These are phyloP conservation scores for Oncorhynchus mykiss DNA, from an alignment of 2,113 vertebrate genomes.

Conservation along the genomic window DNA sequence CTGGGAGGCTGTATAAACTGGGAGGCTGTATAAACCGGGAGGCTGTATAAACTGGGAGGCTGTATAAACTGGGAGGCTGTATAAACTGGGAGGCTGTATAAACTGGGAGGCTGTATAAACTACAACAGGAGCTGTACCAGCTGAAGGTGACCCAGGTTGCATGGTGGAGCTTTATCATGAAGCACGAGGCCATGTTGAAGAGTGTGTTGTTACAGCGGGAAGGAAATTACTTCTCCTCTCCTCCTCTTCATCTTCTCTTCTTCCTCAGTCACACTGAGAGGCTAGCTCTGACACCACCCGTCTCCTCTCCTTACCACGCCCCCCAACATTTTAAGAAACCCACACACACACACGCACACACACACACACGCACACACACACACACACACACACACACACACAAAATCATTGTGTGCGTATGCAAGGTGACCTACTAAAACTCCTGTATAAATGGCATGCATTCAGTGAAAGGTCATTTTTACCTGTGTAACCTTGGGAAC, in stretches of 20 bases:
- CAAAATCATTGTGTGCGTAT: background rate
- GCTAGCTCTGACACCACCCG: constrained; percentile 54
- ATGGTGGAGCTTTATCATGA: constrained; percentile 1
- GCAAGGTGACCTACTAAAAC: background rate
- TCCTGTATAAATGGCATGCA: background rate
- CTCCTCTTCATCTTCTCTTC: constrained; percentile 47
- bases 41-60: no score
- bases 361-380: background rate
- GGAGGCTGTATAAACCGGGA: no score
- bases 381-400: background rate
- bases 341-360: constrained; percentile 15
- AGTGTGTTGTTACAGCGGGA: constrained; percentile 51
- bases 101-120: no score
- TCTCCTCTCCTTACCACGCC: constrained; percentile 21
- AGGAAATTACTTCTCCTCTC: constrained; percentile 47
- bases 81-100: no score
- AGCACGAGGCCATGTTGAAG: constrained; percentile 42
- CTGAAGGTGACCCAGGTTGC: constrained; percentile 11
- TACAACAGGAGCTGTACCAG: constrained; percentile 5
- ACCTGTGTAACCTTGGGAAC: constrained; percentile 4
- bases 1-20: no score
- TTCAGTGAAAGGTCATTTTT: background rate
- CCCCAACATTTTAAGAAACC: background rate
- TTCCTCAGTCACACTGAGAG: constrained; percentile 52
- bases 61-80: no score